Evolutionary conservation across 2,888 invertebrate species (phyloP), one percentile per base, ranked within the genome.

Genomic region (Folsomia candida): DNA sequence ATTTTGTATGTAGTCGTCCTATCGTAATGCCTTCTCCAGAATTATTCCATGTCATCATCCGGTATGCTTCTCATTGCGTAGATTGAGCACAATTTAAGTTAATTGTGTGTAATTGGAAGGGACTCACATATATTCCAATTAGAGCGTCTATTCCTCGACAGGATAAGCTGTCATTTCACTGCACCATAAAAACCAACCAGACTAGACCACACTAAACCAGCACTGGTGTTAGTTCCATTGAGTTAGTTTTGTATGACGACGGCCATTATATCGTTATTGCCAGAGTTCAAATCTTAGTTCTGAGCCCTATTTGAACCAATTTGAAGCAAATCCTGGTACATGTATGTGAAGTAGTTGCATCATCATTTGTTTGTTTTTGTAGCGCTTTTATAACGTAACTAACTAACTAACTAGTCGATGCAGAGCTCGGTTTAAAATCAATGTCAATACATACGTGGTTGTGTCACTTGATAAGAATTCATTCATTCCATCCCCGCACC

Each of bases 101-200:
- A 79, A 79, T 79, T 79, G 77, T 75, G 72, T 75, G 70, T 78
- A 78, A 79, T 79, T 79, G 78, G 77, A 75, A 75, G 76, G 75
- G 76, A 77, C 73, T 78, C 75, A 74, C 76, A 74, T 79, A 76
- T 77, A 76, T 79, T 79, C 76, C 76, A 77, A 79, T 79, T 79
- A 78, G 54, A 74, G 67, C 72, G 66, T 77, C 76, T 77, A 73
- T 75, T 76, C 77, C 73, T 61, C 65, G 75, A 76, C 78, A 75
- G 74, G 74, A 69, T 75, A 76, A 76, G 71, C 73, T 70, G 66
- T 51, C 54, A 62, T 54, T 54, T 54, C 22, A 6, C n/a, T 22
- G 4, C n/a, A n/a, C 54, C 54, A 54, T 54, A 18, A 54, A 54
- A 54, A 54, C 54, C n/a, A n/a, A n/a, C n/a, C 54, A 54, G 18